Evolutionary conservation across 2,797 vertebrate species (phyloP).

Genomic region (Anabacerthia variegaticeps): DNA sequence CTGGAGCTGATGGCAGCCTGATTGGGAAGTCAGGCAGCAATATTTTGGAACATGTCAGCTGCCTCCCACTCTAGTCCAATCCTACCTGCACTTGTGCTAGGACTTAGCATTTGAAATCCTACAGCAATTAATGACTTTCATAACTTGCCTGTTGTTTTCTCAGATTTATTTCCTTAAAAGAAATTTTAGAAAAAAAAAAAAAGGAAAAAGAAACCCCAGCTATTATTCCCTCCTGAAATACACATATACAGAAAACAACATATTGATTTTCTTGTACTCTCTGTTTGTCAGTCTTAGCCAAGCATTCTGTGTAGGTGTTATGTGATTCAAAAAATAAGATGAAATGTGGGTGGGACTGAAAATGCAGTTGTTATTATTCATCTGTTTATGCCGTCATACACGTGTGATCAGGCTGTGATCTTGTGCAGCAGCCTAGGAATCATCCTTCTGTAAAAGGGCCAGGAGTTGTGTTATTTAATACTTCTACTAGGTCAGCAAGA

Average conservation of each 20-base stretch:
- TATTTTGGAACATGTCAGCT: background rate
- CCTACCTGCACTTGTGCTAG: background rate
- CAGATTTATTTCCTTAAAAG: background rate
- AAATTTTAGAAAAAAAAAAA: background rate
- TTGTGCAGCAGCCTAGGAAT: conserved; percentile 23
- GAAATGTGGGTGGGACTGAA: conserved; percentile 46
- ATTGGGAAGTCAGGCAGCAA: background rate
- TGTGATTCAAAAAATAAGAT: background rate
- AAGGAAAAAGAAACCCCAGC: accelerated
- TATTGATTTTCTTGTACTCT: background rate
- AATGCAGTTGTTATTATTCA: conserved; percentile 45
- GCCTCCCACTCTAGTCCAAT: background rate
- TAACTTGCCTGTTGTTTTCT: background rate
- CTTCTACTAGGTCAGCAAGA: conserved; percentile 12
- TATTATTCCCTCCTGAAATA: background rate
- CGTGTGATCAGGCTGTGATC: conserved; percentile 12
- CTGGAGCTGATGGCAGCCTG: accelerated
- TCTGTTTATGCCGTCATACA: conserved; percentile 28
- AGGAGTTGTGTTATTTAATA: conserved; percentile 1
- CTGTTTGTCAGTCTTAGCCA: background rate
- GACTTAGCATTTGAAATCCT: background rate
- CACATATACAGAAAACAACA: background rate
- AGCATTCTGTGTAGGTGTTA: conserved; percentile 9
- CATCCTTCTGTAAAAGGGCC: background rate
- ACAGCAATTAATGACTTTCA: background rate